Base-by-base conservation (phyloP, 2,797 vertebrate genomes). In the Tadarida brasiliensis region DNA sequence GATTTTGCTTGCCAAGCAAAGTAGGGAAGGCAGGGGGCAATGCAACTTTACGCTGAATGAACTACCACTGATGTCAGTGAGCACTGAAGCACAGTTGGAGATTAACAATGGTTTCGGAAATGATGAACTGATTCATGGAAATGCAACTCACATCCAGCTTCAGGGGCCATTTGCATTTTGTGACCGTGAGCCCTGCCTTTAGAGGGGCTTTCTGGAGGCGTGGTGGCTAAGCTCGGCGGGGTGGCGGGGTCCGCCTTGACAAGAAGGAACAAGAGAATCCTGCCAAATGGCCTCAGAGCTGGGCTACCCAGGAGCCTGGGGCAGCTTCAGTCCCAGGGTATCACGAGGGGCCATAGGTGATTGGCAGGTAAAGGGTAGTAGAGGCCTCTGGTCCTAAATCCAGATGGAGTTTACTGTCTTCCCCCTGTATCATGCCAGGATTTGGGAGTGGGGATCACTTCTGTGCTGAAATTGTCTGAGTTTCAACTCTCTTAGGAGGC, bases 291-390 rank as follows among this genome's bases (percentile, higher is more conserved):
- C 73, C 61, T 78, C 47, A 14, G 80, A 81, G 54, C 26, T 12
- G 30, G 11, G 67, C 63, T 71, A 12, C n/a, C 33, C 8, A 2
- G 44, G 54, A 81, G 22, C 3, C 26, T 70, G 74, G 70, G 65
- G 63, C 3, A 10, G 14, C n/a, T 35, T 54, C 26, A 24, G 39
- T 35, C 17, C 51, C 16, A 3, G 11, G 14, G 11, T 35, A 24
- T 39, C 20, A 6, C 28, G n/a, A 44, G 0, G 20, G 19, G n/a
- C 7, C 0, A 3, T 2, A 39, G 39, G 22, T 47, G 57, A 14
- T 4, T 61, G 77, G 15, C 51, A 57, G 77, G 19, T 56, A n/a
- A 78, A 47, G 68, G 44, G 24, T 7, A 49, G 0, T 22, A 15
- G 28, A 74, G 11, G 2, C 49, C 68, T 11, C 0, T 28, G 28